These are phyloP conservation scores for Tyto alba DNA, from an alignment of 2,113 vertebrate genomes.

Conservation along the genomic window DNA sequence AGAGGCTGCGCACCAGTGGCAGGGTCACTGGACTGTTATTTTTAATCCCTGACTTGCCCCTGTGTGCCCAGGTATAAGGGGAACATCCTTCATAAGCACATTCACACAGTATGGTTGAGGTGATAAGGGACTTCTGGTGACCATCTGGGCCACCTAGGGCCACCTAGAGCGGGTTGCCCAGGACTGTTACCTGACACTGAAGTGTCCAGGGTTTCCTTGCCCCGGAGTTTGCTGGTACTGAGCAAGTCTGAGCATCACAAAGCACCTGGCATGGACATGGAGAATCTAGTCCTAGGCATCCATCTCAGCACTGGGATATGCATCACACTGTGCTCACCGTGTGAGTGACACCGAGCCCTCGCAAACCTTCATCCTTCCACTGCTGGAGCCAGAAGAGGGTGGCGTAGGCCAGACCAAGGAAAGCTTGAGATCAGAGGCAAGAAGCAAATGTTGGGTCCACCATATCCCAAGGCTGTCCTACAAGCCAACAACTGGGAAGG, in stretches of 20 bases:
- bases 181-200: not conserved
- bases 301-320: too few species aligned
- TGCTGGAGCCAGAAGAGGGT: not conserved
- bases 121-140: not conserved
- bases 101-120: not conserved
- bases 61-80: not conserved
- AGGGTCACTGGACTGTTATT: not conserved
- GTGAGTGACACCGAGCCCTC: not conserved
- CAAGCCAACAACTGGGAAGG: not conserved
- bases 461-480: not conserved
- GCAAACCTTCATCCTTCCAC: not conserved
- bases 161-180: not conserved
- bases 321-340: accelerated
- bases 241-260: not conserved
- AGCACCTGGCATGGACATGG: accelerated
- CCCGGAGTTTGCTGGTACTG: not conserved
- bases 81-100: not conserved
- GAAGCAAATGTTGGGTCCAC: not conserved
- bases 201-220: not conserved
- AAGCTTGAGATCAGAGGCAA: not conserved
- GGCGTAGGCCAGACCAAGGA: not conserved
- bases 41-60: not conserved
- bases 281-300: not conserved
- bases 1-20: not conserved
- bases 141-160: not conserved